Percentiles rank a stretch among this genome's conserved stretches.
These are phyloP conservation scores for Polymixis lichenea DNA, from an alignment of 2,888 invertebrate genomes.

Conservation along the genomic window DNA sequence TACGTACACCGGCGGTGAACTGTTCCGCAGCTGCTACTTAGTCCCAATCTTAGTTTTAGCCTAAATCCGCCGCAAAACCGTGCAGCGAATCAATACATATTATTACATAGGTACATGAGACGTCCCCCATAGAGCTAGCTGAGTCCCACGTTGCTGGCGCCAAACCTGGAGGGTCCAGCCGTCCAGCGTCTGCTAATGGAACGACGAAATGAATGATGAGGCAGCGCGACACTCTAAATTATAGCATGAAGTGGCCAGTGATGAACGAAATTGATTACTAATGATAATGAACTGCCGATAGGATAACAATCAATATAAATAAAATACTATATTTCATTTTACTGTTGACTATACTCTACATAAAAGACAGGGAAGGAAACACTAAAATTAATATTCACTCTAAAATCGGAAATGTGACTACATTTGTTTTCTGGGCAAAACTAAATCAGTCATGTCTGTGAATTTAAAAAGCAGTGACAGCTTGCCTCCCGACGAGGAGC, in stretches of 20 bases:
- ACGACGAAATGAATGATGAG: neutral
- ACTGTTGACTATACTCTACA: neutral
- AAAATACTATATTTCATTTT: neutral
- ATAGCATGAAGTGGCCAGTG: neutral
- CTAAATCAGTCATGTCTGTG: slow-evolving; percentile 78
- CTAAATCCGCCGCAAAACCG: neutral
- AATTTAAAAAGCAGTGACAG: slow-evolving; percentile 86
- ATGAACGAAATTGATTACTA: neutral
- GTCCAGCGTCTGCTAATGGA: neutral
- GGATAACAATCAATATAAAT: neutral
- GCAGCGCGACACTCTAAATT: neutral
- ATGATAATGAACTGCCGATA: neutral
- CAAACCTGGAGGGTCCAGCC: neutral
- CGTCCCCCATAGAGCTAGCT: neutral
- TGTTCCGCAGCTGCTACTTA: too few species aligned
- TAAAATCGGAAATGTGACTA: slow-evolving; percentile 45
- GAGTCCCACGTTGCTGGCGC: neutral
- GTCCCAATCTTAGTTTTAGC: too few species aligned
- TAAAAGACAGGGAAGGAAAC: slow-evolving; percentile 3
- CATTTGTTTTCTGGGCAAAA: slow-evolving; percentile 13
- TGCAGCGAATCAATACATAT: neutral
- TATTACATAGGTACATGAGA: neutral
- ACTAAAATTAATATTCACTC: neutral
- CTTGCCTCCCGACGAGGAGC: slow-evolving; percentile 91
- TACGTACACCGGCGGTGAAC: too few species aligned